Conservation (phyloP, 2,797 vertebrate species). For the Leptodactylus fallax region DNA sequence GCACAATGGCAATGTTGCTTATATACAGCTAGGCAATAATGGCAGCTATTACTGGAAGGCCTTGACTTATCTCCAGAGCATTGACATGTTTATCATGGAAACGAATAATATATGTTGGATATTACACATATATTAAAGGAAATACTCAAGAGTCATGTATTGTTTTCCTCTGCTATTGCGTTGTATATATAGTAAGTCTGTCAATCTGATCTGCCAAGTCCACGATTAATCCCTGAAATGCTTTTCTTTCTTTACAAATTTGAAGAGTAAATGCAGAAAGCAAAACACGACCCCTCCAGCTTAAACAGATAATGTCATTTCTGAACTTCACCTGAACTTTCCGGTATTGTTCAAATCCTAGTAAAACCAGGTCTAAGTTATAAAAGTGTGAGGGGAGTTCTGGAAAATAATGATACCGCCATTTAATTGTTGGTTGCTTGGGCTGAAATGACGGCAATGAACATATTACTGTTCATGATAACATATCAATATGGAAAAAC, state of each 20-base stretch:
- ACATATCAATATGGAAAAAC: neutral
- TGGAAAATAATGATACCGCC: neutral
- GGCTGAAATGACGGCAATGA: neutral
- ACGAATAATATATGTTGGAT: neutral
- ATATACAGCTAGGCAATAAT: neutral
- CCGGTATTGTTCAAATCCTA: neutral
- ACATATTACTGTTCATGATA: neutral
- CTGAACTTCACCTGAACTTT: slow-evolving; percentile 27
- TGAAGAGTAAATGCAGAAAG: slow-evolving; percentile 5
- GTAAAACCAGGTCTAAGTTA: slow-evolving; percentile 3
- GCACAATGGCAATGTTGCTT: neutral
- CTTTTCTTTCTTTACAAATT: neutral
- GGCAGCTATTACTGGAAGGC: neutral
- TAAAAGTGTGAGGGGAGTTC: neutral
- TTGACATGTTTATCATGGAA: neutral
- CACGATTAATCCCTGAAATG: neutral
- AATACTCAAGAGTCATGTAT: neutral
- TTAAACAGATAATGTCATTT: slow-evolving; percentile 6
- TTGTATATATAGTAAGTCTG: neutral
- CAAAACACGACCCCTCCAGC: neutral
- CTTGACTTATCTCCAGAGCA: neutral
- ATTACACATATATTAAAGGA: neutral
- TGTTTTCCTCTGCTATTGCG: neutral
- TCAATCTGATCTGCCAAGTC: neutral
- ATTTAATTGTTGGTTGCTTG: neutral